Conservation (phyloP, 2,888 invertebrate species). For the Melieria crassipennis region DNA sequence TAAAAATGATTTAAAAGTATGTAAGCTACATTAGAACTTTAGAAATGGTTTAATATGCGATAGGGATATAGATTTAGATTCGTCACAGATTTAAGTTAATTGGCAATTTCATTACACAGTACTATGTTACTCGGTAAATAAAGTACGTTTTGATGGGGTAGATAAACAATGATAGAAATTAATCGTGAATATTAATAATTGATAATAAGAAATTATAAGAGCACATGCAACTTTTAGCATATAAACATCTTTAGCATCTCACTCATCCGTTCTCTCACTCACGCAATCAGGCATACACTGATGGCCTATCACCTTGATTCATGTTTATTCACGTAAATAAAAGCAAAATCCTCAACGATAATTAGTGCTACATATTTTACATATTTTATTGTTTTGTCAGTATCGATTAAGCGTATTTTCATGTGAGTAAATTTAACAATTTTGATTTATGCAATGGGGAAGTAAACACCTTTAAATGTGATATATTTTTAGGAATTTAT, state of each 20-base stretch:
- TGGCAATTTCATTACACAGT: too few relatives aligned
- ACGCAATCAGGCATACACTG: conserved; percentile 6
- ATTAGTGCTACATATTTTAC: conserved; percentile 3
- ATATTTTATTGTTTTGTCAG: not conserved
- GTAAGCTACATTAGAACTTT: too few relatives aligned
- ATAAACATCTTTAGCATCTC: not conserved
- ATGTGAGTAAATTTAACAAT: not conserved
- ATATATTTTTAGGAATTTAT: not conserved
- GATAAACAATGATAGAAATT: too few relatives aligned
- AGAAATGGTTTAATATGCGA: too few relatives aligned
- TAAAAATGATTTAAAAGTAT: too few relatives aligned
- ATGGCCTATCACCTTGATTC: not conserved
- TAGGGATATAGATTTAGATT: too few relatives aligned
- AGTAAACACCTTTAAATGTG: not conserved
- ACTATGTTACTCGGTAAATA: too few relatives aligned
- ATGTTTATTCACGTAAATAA: conserved; percentile 8
- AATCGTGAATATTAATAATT: too few relatives aligned
- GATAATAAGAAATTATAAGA: too few relatives aligned
- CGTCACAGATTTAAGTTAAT: too few relatives aligned
- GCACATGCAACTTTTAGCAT: too few relatives aligned
- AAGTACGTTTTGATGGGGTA: too few relatives aligned
- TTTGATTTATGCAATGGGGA: not conserved
- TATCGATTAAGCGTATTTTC: not conserved
- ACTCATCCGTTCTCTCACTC: not conserved
- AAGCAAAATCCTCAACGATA: conserved; percentile 9